A percentile compares a stretch with the other conserved stretches of the same genome.
Conservation (phyloP, 2,888 invertebrate genomes). For the Erpobdella octoculata region DNA sequence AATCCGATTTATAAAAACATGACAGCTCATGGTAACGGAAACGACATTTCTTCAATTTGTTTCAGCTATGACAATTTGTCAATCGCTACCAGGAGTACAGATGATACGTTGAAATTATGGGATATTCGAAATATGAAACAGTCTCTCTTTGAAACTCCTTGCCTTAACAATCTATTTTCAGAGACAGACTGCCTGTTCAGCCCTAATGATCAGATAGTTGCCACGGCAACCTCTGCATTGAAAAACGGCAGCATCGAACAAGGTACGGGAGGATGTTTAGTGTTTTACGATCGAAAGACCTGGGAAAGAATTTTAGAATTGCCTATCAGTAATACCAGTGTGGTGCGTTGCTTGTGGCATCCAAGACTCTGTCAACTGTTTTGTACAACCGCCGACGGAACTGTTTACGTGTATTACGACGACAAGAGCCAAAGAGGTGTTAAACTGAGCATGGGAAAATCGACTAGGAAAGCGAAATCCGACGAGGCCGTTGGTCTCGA, state of each 20-base stretch:
- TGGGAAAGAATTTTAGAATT: constrained; percentile 69
- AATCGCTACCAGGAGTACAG: constrained; percentile 74
- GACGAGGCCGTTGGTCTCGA: constrained; percentile 73
- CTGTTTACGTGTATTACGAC: constrained; percentile 83
- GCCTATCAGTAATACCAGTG: constrained; percentile 62
- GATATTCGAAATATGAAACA: constrained; percentile 75
- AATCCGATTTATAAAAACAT: constrained; percentile 67
- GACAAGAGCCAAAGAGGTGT: constrained; percentile 64
- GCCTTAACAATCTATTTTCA: constrained; percentile 71
- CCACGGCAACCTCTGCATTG: constrained; percentile 76
- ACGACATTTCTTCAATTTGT: constrained; percentile 72
- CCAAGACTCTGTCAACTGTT: constrained; percentile 94
- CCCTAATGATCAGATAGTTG: constrained; percentile 79
- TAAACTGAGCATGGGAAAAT: constrained; percentile 41
- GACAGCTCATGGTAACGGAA: constrained; percentile 65
- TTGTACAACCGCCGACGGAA: constrained; percentile 81
- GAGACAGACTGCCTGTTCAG: constrained; percentile 68
- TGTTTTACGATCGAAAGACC: constrained; percentile 72
- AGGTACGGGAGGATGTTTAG: constrained; percentile 53
- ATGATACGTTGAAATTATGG: constrained; percentile 91
- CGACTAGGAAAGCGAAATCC: background rate
- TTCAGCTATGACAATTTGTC: constrained; percentile 79
- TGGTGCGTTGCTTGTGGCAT: constrained; percentile 87
- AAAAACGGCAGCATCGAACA: constrained; percentile 50
- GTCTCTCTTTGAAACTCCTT: constrained; percentile 63